Base-by-base conservation (phyloP, 64 coral and sea anemone species). In the Pocillopora damicornis region DNA sequence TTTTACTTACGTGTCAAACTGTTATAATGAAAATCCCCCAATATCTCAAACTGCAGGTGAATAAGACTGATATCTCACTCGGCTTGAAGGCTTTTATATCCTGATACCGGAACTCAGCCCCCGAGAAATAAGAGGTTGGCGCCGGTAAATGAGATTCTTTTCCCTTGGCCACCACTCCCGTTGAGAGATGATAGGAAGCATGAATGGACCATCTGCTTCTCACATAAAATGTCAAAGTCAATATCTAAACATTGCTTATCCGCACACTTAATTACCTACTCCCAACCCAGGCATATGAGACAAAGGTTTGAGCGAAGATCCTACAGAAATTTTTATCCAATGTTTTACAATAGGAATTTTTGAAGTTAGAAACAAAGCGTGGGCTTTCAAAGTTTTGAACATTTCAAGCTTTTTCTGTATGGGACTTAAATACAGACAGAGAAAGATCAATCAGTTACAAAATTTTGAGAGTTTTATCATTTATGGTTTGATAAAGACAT, bases 91-190 rank as follows among this genome's bases (percentile, higher is more conserved):
- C 18, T 85, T 71, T 85, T 68, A 68, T 68, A 68, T 42, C 81
- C 65, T 72, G 22, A 11, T 85, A 26, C 81, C 81, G 81, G 81
- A 85, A 85, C 65, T 85, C 61, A 73, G 81, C 81, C 65, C 42
- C 63, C 64, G 65, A 17, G 22, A 85, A 85, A 66, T 26, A 63
- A 80, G 58, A 81, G 59, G 11, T 63, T 81, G 79, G 60, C 79
- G 59, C 79, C 64, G 38, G 38, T 73, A 58, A 85, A 85, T 85
- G 81, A 85, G 71, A 58, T 57, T 85, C 65, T 51, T 85, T 73
- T 72, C 20, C 22, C 20, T 2, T 16, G 9, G 17, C 72, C 11
- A 4, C 81, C 36, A 85, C 62, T 67, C 80, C 61, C 61, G 64
- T 81, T 11, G 79, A 26, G 79, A 22, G 2, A 36, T 63, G 13